These are phyloP conservation scores for Mus spretus DNA, from an alignment of 2,797 vertebrate species.

Conservation along the genomic window DNA sequence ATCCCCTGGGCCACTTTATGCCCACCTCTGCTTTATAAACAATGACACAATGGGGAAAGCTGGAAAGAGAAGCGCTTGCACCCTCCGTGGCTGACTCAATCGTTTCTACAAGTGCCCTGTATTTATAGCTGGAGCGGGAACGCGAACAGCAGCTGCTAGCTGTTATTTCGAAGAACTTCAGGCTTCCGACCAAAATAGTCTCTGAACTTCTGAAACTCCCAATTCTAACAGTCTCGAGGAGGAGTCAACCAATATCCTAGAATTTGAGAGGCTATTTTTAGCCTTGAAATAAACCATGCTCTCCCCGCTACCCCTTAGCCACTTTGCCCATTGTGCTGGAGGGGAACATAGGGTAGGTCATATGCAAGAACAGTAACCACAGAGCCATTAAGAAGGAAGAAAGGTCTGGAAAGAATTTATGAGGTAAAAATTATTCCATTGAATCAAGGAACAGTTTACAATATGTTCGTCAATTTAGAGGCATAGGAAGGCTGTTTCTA, in stretches of 20 bases:
- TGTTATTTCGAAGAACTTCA: conserved; percentile 85
- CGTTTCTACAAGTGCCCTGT: conserved; percentile 69
- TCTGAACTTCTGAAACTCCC: conserved; percentile 84
- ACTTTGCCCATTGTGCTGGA: rapidly evolving
- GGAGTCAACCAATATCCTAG: conserved; percentile 74
- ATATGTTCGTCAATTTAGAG: conserved; percentile 58
- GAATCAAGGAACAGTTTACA: conserved; percentile 68
- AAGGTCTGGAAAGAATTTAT: conserved; percentile 49
- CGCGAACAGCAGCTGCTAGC: conserved; percentile 73
- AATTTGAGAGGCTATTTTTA: conserved; percentile 78
- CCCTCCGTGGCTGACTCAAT: conserved; percentile 67
- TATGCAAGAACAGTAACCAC: rapidly evolving
- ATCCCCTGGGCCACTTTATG: not conserved
- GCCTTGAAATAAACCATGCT: conserved; percentile 21
- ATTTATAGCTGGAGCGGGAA: conserved; percentile 78
- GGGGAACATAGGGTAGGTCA: not conserved
- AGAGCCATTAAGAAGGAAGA: not conserved
- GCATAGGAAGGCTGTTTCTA: conserved; percentile 51
- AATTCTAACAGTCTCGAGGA: conserved; percentile 80
- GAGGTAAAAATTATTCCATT: conserved; percentile 1
- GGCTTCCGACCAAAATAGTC: conserved; percentile 83
- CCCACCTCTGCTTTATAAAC: conserved; percentile 15
- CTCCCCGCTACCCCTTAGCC: not conserved
- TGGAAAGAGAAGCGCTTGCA: conserved; percentile 37
- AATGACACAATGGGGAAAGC: not conserved